Base-by-base conservation (phyloP, 2,113 vertebrate species). In the Elgaria multicarinata region DNA sequence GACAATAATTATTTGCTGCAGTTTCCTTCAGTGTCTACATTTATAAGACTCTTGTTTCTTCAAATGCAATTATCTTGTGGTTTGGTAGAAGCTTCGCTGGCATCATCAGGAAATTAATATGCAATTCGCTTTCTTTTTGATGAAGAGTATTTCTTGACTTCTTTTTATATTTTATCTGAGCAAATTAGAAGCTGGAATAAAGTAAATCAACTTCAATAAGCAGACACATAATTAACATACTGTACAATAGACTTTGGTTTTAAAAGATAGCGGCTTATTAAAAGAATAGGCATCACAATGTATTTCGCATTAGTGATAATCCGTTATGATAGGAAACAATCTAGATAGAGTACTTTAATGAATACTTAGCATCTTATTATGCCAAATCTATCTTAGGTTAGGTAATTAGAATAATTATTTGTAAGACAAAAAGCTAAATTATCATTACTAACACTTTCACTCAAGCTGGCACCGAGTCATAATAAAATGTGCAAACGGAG, bases 371-470 rank as follows among this genome's bases (percentile, higher is more conserved):
- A 90, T 76, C 86, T 84, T 92, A 91, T 93, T 66, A 14, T 72
- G 88, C 75, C 92, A 91, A 95, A 96, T 77, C 86, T 94, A 5
- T 92, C 55, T 92, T 95, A 69, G 83, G 72, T 93, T 90, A 92
- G 64, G 67, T 88, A 91, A 95, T 94, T 94, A 94, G 96, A 94
- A 84, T 85, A 94, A 93, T 89, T 80, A 92, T 94, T 94, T 95
- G 77, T 94, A 94, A 94, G 90, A 93, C 92, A 53, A 92, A 95
- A 89, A 20, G 90, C 91, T 83, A 89, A 84, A 75, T 93, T 92
- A 80, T 95, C 64, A 10, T 80, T 66, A 87, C 87, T 42, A 95
- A 84, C 39, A 87, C 13, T 90, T 81, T 93, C 87, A 93, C 3
- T 39, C 20, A 91, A 9, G 24, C 31, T 92, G 78, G 53, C 58